These are phyloP conservation scores for Cladopsammia gracilis DNA, from an alignment of 64 coral and sea anemone genomes.

Conservation along the genomic window DNA sequence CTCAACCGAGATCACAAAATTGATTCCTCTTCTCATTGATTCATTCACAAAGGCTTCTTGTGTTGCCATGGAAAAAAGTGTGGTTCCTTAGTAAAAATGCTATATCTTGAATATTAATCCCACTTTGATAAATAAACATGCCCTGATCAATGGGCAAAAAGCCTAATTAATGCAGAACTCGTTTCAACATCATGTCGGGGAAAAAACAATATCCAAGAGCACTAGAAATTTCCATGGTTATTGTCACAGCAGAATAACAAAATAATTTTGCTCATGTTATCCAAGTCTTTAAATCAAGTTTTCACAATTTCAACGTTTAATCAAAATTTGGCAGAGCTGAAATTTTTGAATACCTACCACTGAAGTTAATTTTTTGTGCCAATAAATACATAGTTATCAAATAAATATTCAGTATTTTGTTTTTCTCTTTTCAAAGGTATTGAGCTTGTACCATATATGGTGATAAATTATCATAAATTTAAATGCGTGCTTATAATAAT, in stretches of 20 bases:
- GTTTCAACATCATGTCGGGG: slow-evolving; percentile 19
- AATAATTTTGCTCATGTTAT: neutral
- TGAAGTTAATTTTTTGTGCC: neutral
- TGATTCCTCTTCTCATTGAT: slow-evolving; percentile 26
- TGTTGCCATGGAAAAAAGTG: slow-evolving; percentile 69
- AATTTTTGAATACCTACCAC: neutral
- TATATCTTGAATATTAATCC: slow-evolving; percentile 54
- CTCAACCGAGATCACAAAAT: slow-evolving; percentile 1
- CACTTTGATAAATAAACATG: slow-evolving; percentile 76
- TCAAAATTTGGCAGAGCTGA: neutral
- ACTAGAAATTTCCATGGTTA: slow-evolving; percentile 73
- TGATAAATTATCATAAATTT: slow-evolving; percentile 35
- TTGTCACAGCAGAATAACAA: slow-evolving; percentile 17
- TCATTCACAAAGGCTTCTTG: slow-evolving; percentile 65
- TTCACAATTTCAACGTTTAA: neutral
- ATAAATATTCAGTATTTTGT: slow-evolving; percentile 16
- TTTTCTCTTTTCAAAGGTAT: neutral
- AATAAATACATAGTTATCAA: neutral
- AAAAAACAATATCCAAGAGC: slow-evolving; percentile 76
- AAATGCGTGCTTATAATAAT: neutral
- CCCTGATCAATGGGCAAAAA: slow-evolving; percentile 15
- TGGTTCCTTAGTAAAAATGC: slow-evolving; percentile 75
- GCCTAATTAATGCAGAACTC: slow-evolving; percentile 61
- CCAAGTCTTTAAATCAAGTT: neutral
- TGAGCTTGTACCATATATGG: neutral